Conservation (phyloP, 2,113 vertebrate species). For the Chionodraco myersi region DNA sequence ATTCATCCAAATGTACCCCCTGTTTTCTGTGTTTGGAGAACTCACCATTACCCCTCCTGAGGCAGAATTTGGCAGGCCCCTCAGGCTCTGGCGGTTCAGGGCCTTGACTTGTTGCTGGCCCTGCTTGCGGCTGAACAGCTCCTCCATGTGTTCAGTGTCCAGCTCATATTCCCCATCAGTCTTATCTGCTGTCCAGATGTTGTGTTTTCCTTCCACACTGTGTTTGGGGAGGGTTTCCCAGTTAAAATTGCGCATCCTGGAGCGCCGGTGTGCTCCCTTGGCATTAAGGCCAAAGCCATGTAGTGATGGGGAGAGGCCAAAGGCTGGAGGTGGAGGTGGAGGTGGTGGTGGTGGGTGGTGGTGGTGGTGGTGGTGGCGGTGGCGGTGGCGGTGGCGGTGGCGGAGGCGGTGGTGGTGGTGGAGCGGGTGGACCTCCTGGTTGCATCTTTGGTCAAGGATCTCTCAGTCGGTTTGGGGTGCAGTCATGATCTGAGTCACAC, state of each 20-base stretch:
- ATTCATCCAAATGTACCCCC: neutral
- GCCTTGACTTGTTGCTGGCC: slow-evolving; percentile 50
- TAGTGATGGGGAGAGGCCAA: slow-evolving; percentile 46
- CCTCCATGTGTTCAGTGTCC: slow-evolving; percentile 85
- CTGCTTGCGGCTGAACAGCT: slow-evolving; percentile 84
- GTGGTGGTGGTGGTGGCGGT: slow-evolving; percentile 30
- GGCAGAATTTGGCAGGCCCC: slow-evolving; percentile 37
- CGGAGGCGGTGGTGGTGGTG: neutral
- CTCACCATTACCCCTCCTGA: slow-evolving; percentile 77
- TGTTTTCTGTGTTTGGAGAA: slow-evolving; percentile 3
- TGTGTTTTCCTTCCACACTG: slow-evolving; percentile 82
- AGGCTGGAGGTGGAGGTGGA: slow-evolving; percentile 46
- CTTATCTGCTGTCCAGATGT: slow-evolving; percentile 84
- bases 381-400: slow-evolving; percentile 31
- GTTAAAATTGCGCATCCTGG: slow-evolving; percentile 86
- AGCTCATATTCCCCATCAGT: slow-evolving; percentile 76
- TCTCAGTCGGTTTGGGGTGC: slow-evolving; percentile 34
- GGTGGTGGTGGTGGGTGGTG: slow-evolving; percentile 62
- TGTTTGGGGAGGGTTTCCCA: slow-evolving; percentile 86
- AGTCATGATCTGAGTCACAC: slow-evolving; percentile 31
- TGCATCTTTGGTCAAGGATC: slow-evolving; percentile 65
- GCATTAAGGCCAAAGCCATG: slow-evolving; percentile 8
- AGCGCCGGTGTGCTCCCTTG: slow-evolving; percentile 45
- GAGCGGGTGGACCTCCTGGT: slow-evolving; percentile 50
- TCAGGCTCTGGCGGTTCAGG: slow-evolving; percentile 64